A percentile compares a stretch with the other conserved stretches of the same genome.
Evolutionary conservation across 2,888 invertebrate species (phyloP).

Genomic region (Rhagonycha lutea): DNA sequence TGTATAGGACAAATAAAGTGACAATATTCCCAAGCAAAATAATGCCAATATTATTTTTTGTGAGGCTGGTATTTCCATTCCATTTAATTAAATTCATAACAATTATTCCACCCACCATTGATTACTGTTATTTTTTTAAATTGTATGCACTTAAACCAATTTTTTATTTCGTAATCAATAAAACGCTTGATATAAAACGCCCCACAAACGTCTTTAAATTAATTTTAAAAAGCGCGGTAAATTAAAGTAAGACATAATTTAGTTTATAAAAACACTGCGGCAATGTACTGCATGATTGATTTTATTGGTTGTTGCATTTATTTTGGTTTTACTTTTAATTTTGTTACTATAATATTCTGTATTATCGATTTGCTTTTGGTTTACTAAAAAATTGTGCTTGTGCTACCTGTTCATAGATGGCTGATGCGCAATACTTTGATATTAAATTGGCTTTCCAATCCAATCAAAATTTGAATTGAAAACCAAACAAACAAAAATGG

Average conservation of each 20-base stretch:
- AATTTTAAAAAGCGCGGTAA: conserved; percentile 26
- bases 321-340: conserved; percentile 5
- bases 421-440: not conserved
- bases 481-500: too few relatives aligned
- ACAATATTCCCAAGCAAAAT: conserved; percentile 54
- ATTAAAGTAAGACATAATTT: conserved; percentile 16
- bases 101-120: conserved; percentile 14
- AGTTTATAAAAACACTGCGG: conserved; percentile 25
- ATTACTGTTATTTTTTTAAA: not conserved
- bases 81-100: conserved; percentile 28
- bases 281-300: conserved; percentile 26
- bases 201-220: not conserved
- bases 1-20: conserved; percentile 63
- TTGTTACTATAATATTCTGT: not conserved
- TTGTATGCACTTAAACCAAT: not conserved
- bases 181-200: not conserved
- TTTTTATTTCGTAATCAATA: not conserved
- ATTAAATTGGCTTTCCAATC: not conserved
- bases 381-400: not conserved
- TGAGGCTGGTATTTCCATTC: conserved; percentile 50
- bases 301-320: conserved; percentile 20
- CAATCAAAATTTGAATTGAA: too few relatives aligned
- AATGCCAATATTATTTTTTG: conserved; percentile 49
- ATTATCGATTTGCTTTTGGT: conserved; percentile 4
- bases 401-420: conserved; percentile 6